Percentiles rank a stretch among this genome's conserved stretches.
These are phyloP conservation scores for Oligia fasciuncula DNA, from an alignment of 2,888 invertebrate genomes.

Conservation along the genomic window DNA sequence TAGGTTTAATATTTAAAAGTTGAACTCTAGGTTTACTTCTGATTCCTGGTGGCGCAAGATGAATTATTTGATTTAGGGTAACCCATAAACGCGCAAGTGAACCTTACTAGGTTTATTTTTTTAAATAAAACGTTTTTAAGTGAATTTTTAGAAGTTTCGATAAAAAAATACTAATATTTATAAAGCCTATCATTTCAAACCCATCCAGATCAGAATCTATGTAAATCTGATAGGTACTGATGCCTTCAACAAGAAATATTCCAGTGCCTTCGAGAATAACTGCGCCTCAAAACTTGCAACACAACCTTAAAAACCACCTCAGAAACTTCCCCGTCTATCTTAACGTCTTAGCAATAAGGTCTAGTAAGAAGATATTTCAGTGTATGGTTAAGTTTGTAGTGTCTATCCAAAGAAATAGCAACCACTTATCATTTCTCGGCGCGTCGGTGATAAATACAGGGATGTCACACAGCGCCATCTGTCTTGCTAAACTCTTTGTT, in stretches of 20 bases:
- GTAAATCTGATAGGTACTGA: slow-evolving; percentile 14
- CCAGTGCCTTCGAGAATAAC: slow-evolving; percentile 56
- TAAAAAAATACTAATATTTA: background rate
- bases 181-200: slow-evolving; percentile 11
- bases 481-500: slow-evolving; percentile 68
- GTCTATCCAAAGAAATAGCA: slow-evolving; percentile 69
- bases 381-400: slow-evolving; percentile 40
- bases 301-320: slow-evolving; percentile 13
- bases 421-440: slow-evolving; percentile 71
- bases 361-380: background rate
- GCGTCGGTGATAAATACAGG: slow-evolving; percentile 67
- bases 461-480: slow-evolving; percentile 69
- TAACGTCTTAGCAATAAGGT: slow-evolving; percentile 24
- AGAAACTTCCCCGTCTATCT: background rate
- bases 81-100: background rate
- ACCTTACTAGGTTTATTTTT: background rate
- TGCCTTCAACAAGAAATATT: slow-evolving; percentile 63
- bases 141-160: background rate
- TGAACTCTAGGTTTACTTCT: background rate
- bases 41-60: background rate
- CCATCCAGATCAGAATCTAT: slow-evolving; percentile 38
- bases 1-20: background rate
- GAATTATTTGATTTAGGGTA: background rate
- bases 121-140: background rate
- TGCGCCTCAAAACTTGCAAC: slow-evolving; percentile 50